Evolutionary conservation across 2,888 invertebrate species (phyloP).

Genomic region (Rutpela maculata): DNA sequence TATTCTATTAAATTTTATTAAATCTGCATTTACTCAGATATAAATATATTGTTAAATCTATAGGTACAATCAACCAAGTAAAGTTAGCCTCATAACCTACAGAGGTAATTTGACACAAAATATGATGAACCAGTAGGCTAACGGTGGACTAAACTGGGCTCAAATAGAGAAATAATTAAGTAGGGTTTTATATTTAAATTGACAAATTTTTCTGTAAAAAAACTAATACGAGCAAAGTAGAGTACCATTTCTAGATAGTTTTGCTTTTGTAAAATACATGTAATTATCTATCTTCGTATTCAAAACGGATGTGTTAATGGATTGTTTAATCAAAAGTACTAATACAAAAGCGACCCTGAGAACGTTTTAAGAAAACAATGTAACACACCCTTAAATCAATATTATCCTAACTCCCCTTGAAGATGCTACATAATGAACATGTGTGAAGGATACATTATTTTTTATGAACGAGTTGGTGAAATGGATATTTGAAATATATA

Average conservation of each 20-base stretch:
- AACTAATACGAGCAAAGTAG: neutral
- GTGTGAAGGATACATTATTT: slow-evolving; percentile 29
- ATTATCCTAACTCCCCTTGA: slow-evolving; percentile 37
- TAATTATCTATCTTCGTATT: neutral
- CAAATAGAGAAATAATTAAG: too few relatives aligned
- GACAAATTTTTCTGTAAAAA: too few relatives aligned
- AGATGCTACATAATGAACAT: slow-evolving; percentile 8
- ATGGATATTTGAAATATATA: slow-evolving; percentile 8
- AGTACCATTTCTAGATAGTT: neutral
- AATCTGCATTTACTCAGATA: too few relatives aligned
- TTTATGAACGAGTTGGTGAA: slow-evolving; percentile 18
- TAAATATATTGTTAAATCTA: too few relatives aligned
- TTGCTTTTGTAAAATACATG: too few relatives aligned
- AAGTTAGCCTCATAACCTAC: too few relatives aligned
- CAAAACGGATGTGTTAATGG: neutral
- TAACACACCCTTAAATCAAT: slow-evolving; percentile 34
- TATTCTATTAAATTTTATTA: too few relatives aligned
- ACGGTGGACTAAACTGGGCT: too few relatives aligned
- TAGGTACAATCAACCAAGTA: too few relatives aligned
- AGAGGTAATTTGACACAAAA: too few relatives aligned
- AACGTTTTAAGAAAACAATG: slow-evolving; percentile 32
- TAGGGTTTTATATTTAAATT: too few relatives aligned
- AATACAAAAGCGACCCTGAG: slow-evolving; percentile 3
- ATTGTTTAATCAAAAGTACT: neutral
- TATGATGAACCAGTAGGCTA: too few relatives aligned